Percentiles rank a stretch among this genome's conserved stretches.
These are phyloP conservation scores for Onthophagus taurus DNA, from an alignment of 1,140 invertebrate species.

Conservation along the genomic window DNA sequence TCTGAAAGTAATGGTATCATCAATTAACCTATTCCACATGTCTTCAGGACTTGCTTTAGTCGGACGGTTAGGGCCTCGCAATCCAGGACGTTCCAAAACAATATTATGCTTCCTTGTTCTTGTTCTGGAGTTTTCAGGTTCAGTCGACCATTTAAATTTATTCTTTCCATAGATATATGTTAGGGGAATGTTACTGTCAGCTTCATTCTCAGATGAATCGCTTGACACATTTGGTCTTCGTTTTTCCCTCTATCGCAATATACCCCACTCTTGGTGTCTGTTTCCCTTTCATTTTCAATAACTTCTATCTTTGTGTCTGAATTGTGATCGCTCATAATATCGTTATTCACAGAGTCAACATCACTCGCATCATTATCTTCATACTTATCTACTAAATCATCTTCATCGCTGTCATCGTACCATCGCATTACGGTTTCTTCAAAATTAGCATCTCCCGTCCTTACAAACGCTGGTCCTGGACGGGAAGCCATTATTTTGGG, in stretches of 20 bases:
- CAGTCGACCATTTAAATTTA: neutral
- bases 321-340: neutral
- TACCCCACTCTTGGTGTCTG: neutral
- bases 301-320: neutral
- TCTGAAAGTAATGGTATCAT: neutral
- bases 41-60: neutral
- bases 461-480: too few species aligned
- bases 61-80: neutral
- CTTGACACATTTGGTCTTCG: neutral
- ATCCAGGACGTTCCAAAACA: neutral
- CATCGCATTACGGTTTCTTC: too few species aligned
- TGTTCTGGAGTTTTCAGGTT: conserved; percentile 17
- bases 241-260: neutral
- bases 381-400: too few species aligned
- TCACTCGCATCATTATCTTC: neutral
- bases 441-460: too few species aligned
- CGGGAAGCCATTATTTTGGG: too few species aligned
- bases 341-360: neutral
- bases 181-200: neutral
- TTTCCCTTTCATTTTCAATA: neutral
- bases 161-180: neutral
- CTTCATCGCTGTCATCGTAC: too few species aligned
- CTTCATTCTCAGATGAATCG: neutral
- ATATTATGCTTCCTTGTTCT: neutral
- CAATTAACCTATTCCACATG: neutral